Evolutionary conservation across 1,140 invertebrate species (phyloP).

Genomic region (Ladona fulva): DNA sequence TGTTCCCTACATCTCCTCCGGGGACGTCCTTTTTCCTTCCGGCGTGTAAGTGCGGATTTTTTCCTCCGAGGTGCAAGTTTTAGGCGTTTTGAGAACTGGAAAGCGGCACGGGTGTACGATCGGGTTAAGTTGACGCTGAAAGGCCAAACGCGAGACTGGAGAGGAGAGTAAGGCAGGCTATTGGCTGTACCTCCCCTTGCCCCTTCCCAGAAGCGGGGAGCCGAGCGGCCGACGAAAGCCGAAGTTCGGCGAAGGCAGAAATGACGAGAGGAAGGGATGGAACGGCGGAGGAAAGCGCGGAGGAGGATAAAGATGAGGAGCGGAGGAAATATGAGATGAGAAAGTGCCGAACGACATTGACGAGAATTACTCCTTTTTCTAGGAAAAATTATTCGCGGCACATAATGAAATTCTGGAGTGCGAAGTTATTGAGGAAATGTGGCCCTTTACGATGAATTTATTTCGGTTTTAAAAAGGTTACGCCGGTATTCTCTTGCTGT

Average conservation of each 20-base stretch:
- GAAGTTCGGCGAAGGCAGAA: background rate
- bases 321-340: background rate
- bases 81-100: background rate
- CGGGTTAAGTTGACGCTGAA: background rate
- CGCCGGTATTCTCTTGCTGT: too few species aligned
- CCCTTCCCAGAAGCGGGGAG: background rate
- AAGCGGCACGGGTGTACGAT: background rate
- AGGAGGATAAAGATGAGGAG: background rate
- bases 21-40: too few species aligned
- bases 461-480: too few species aligned
- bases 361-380: too few species aligned
- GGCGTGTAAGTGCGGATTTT: too few species aligned
- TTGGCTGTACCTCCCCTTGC: background rate
- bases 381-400: too few species aligned
- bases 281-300: background rate
- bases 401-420: too few species aligned
- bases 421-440: too few species aligned
- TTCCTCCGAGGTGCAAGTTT: too few species aligned
- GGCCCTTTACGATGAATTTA: too few species aligned
- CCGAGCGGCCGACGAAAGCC: background rate
- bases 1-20: too few species aligned
- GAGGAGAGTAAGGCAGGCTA: background rate
- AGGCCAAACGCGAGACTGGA: background rate
- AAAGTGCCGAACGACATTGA: background rate
- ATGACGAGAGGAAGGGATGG: background rate